Conservation (phyloP, 1,140 invertebrate species). For the Temnothorax longispinosus region DNA sequence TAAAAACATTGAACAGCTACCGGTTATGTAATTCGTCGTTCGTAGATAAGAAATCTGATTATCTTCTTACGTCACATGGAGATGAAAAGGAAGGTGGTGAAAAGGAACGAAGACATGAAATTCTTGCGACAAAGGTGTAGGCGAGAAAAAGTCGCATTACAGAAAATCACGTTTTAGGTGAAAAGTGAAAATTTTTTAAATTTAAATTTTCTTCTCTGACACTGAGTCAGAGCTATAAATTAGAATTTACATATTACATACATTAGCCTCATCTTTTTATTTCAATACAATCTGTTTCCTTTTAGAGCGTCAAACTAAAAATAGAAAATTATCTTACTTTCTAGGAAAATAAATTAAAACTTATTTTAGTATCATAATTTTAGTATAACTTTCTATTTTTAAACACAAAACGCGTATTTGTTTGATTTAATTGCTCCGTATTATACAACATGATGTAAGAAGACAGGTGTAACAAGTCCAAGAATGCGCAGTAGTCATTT, state of each 20-base stretch:
- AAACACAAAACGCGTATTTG: too few species aligned
- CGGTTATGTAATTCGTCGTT: neutral
- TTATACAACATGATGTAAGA: too few species aligned
- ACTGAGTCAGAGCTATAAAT: neutral
- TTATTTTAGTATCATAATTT: too few species aligned
- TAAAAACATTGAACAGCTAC: neutral
- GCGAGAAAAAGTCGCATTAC: neutral
- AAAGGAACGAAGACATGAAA: neutral
- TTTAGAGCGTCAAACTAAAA: neutral
- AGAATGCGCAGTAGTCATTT: too few species aligned
- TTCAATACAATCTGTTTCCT: neutral
- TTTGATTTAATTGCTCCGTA: too few species aligned
- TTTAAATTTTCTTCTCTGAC: too few species aligned
- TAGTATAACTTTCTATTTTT: too few species aligned
- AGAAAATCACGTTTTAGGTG: conserved; percentile 2
- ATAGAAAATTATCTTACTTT: neutral
- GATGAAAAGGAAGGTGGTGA: neutral
- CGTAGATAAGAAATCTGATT: neutral
- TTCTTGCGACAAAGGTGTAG: neutral
- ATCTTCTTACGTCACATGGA: neutral
- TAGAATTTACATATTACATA: neutral
- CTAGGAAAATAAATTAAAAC: too few species aligned
- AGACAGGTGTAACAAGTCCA: too few species aligned
- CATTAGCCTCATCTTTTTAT: neutral
- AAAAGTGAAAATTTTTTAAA: too few species aligned